Percentiles rank a stretch among this genome's conserved stretches.
Evolutionary conservation across 1,140 invertebrate species (phyloP).

Genomic region (Musca vetustissima): DNA sequence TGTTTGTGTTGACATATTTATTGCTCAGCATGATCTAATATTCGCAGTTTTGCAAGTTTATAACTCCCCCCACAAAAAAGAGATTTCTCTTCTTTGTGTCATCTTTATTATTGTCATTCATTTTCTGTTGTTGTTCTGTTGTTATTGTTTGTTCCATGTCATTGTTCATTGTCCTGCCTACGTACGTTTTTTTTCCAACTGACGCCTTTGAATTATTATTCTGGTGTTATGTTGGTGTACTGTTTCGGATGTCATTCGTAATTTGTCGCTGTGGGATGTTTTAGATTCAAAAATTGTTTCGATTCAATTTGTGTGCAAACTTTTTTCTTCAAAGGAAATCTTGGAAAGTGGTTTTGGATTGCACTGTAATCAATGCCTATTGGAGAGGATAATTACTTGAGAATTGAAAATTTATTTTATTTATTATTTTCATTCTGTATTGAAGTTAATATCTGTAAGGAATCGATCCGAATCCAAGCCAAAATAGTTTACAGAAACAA

Average conservation of each 20-base stretch:
- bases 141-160: background rate
- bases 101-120: constrained; percentile 26
- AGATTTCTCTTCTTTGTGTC: constrained; percentile 20
- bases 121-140: background rate
- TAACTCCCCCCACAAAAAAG: background rate
- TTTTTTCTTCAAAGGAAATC: too few relatives aligned
- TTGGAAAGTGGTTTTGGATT: too few relatives aligned
- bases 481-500: too few relatives aligned
- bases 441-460: too few relatives aligned
- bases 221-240: background rate
- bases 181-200: background rate
- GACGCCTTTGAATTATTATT: constrained; percentile 4
- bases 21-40: constrained; percentile 26
- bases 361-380: too few relatives aligned
- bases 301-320: too few relatives aligned
- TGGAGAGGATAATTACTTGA: too few relatives aligned
- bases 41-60: constrained; percentile 24
- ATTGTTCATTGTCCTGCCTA: background rate
- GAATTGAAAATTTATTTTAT: too few relatives aligned
- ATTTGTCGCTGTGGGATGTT: constrained; percentile 23
- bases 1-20: constrained; percentile 26
- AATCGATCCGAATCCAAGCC: too few relatives aligned
- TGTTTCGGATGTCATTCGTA: constrained; percentile 1
- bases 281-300: background rate
- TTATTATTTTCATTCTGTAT: too few relatives aligned